Percentiles rank a stretch among this genome's conserved stretches.
Conservation (phyloP, 2,797 vertebrate species). For the Sciaenops ocellatus region DNA sequence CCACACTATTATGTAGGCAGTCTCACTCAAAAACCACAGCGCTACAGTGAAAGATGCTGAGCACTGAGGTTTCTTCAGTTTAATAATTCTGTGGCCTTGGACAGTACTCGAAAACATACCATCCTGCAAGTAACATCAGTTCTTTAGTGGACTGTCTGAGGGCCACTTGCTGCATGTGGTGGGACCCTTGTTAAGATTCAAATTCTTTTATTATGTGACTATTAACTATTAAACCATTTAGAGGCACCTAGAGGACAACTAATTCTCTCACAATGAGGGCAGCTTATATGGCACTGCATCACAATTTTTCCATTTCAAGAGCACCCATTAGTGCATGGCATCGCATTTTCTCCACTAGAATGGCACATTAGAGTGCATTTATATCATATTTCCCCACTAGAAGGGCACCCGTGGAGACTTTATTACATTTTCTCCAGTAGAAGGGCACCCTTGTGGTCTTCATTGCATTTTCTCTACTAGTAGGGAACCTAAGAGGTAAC, state of each 20-base stretch:
- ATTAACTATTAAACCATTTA: neutral
- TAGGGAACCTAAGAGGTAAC: too few species aligned
- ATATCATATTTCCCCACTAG: neutral
- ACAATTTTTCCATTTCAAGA: neutral
- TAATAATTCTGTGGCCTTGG: neutral
- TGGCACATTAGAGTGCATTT: too few species aligned
- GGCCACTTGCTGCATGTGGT: neutral
- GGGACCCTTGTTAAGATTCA: neutral
- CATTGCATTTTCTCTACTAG: too few species aligned
- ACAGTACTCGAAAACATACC: neutral
- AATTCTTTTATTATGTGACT: neutral
- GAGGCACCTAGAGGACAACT: neutral
- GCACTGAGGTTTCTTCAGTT: neutral
- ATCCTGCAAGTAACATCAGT: neutral
- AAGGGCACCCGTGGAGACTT: too few species aligned
- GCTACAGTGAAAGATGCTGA: neutral
- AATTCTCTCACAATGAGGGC: neutral
- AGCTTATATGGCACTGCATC: neutral
- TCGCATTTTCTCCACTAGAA: neutral
- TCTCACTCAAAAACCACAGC: neutral
- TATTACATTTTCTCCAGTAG: too few species aligned
- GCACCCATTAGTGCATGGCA: neutral
- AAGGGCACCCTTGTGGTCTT: too few species aligned
- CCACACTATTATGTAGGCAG: neutral
- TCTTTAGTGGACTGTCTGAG: neutral